Conservation (phyloP, 1,140 invertebrate genomes). For the Yoshiicerus persimilis region DNA sequence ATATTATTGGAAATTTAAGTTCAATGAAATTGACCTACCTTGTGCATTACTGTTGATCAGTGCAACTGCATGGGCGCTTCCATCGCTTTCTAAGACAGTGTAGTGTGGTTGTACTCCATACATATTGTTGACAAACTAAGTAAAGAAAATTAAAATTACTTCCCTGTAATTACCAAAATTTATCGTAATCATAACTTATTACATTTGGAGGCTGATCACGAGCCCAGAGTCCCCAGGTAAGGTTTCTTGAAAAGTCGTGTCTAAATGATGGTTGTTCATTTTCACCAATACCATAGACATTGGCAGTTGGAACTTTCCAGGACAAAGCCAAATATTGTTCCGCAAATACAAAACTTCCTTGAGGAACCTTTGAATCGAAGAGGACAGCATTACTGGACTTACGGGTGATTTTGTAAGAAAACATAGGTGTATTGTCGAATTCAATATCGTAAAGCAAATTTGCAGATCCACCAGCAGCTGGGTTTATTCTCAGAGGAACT, state of each 20-base stretch:
- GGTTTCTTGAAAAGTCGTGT: constrained; percentile 38
- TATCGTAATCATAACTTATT: not conserved
- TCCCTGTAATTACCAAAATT: not conserved
- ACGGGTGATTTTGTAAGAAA: constrained; percentile 39
- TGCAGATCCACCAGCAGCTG: not conserved
- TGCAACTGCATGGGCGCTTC: constrained; percentile 47
- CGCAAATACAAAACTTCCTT: constrained; percentile 66
- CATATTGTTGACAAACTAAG: constrained; percentile 31
- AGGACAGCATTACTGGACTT: not conserved
- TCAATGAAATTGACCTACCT: constrained; percentile 38
- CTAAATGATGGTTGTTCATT: constrained; percentile 49
- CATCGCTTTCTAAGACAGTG: constrained; percentile 47
- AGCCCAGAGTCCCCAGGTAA: constrained; percentile 28
- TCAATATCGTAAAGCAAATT: constrained; percentile 29
- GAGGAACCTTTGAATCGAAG: constrained; percentile 50
- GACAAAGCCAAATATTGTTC: constrained; percentile 59
- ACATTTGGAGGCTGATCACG: constrained; percentile 38
- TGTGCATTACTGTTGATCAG: constrained; percentile 51
- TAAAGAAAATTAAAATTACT: not conserved
- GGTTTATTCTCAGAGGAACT: constrained; percentile 41
- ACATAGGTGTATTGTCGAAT: constrained; percentile 31
- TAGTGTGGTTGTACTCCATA: constrained; percentile 51
- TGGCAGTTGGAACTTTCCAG: constrained; percentile 55
- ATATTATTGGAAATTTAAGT: too few species aligned
- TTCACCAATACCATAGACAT: constrained; percentile 62